Base-by-base conservation (phyloP, 2,888 invertebrate genomes). In the Tetrapedia diversipes region DNA sequence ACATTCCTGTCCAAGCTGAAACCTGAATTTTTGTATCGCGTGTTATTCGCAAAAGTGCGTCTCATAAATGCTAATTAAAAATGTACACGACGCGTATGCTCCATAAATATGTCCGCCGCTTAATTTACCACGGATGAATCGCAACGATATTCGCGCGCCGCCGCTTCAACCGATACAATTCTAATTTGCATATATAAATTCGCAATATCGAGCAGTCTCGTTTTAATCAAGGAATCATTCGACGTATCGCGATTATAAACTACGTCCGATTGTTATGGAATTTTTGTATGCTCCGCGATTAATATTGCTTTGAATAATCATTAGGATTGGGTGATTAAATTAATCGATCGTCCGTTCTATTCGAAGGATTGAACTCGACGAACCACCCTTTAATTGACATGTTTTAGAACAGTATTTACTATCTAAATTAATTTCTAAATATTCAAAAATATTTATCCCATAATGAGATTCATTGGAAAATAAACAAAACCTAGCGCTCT, bases 161-260 rank as follows among this genome's bases (percentile, higher is more conserved):
- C 47, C 4, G 3, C 16, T 22, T 49, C 14, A 39, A 34, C 57
- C 74, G 70, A 83, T 83, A 83, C 54, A 53, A 53, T 66, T 61
- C 64, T 81, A 69, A 79, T 85, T 83, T 84, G 66, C 84, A 83
- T 84, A 80, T 63, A 84, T 77, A 77, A 72, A 82, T 84, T 70
- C 68, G 77, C 64, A 76, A 84, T 80, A 71, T 71, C 60, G 69
- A 70, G 66, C 22, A 43, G 56, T 67, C 49, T 64, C 77, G 60
- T 74, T 83, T 84, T 69, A 77, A 76, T 77, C 74, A 59, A 71
- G 69, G 72, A 77, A 69, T 63, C 57, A 27, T 49, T 49, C 41
- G 45, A 57, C 67, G 47, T 32, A 69, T 76, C 53, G 53, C n/a
- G 63, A 53, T 68, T 60, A 61, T 37, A 73, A 49, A 61, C 10